phyloP scores from a whole-genome alignment of 1,140 invertebrate species.

The Drosophila murphyi region DNA sequence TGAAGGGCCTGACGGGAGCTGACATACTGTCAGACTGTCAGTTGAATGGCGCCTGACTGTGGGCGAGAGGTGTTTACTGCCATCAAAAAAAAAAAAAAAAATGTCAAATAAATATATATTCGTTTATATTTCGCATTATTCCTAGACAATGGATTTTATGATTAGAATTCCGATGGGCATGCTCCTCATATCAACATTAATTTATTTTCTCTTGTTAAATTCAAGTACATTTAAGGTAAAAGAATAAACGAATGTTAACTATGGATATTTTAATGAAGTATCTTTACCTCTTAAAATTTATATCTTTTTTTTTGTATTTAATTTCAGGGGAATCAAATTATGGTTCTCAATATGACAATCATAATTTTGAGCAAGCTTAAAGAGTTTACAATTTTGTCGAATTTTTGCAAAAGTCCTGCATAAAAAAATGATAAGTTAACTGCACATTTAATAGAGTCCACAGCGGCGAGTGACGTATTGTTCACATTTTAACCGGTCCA shows the following conservation, averaged over 20 bases:
- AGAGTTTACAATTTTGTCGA: too few relatives aligned
- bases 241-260: too few relatives aligned
- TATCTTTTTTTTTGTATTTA: too few relatives aligned
- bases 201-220: background rate
- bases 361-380: too few relatives aligned
- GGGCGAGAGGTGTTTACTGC: background rate
- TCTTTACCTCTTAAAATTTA: too few relatives aligned
- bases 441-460: constrained; percentile 69
- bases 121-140: constrained; percentile 16
- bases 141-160: constrained; percentile 26
- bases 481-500: constrained; percentile 12
- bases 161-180: background rate
- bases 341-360: too few relatives aligned
- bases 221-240: too few relatives aligned
- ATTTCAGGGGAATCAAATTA: too few relatives aligned
- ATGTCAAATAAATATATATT: constrained; percentile 20
- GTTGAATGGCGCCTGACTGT: background rate
- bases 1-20: background rate
- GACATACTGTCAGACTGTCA: constrained; percentile 12
- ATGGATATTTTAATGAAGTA: too few relatives aligned
- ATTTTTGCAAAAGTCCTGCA: background rate
- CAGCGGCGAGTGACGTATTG: constrained; percentile 20
- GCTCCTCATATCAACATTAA: too few relatives aligned
- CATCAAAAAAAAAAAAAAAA: background rate
- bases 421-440: constrained; percentile 9